These are phyloP conservation scores for Paramormyrops hopkinsi DNA, from an alignment of 2,797 vertebrate species.

Conservation along the genomic window DNA sequence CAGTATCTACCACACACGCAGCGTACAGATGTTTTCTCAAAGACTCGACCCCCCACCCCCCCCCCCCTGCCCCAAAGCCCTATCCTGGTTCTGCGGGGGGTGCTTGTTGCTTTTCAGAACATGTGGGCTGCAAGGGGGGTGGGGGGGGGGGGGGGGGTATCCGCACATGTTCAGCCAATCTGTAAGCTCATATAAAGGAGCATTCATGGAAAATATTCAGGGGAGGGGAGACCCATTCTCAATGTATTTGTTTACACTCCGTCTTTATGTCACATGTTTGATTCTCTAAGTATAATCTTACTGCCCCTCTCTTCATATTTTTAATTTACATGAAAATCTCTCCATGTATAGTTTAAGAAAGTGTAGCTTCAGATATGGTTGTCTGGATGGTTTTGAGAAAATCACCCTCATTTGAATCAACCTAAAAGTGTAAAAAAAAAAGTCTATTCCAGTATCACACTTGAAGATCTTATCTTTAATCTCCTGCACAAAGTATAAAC, in stretches of 20 bases:
- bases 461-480: background rate
- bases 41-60: slow-evolving; percentile 23
- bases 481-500: background rate
- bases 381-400: background rate
- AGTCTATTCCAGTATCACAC: background rate
- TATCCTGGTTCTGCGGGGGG: background rate
- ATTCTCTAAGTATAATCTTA: background rate
- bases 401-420: background rate
- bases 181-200: background rate
- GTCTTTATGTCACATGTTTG: background rate
- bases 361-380: background rate
- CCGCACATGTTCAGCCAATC: background rate
- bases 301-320: background rate
- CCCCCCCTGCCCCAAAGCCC: slow-evolving; percentile 17
- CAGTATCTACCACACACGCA: slow-evolving; percentile 29
- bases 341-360: background rate
- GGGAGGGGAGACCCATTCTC: too few species aligned
- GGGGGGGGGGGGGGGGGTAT: background rate
- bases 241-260: background rate
- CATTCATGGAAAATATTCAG: background rate
- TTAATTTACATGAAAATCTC: background rate
- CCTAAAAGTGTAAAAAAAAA: background rate
- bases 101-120: background rate
- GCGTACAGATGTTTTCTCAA: slow-evolving; percentile 46
- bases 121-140: background rate